Evolutionary conservation across 1,140 invertebrate genomes (phyloP), one percentile per base, ranked within the genome.

Genomic region (Mizuhopecten yessoensis): DNA sequence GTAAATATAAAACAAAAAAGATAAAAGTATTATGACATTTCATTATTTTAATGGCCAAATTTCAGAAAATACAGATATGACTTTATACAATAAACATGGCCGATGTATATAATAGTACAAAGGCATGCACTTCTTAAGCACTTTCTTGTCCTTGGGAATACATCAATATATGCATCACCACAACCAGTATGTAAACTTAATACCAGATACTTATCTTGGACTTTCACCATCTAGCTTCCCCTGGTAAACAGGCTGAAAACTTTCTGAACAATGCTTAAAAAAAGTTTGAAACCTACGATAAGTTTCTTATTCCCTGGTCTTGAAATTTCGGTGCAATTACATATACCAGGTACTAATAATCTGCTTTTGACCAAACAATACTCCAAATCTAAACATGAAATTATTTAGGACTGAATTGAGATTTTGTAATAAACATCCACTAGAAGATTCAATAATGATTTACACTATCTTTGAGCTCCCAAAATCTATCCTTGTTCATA

Each of bases 11-110:
- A 39, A 39, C n/a, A 29, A 75, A n/a, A 75, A 75, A 5, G 0
- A 75, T 5, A 75, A 75, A 3, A 7, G 57, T 75, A 75, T 29
- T n/a, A 39, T 39, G 57, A 29, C 17, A 75, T 29, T 75, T 75
- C 57, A 75, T 29, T 75, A n/a, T 75, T 75, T 75, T 75, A 75
- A 75, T 75, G 57, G n/a, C 57, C 57, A 75, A 75, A 75, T 75
- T 75, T 75, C 57, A 75, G 57, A 75, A 75, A 75, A 75, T 75
- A 75, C 57, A 75, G 23, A 75, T 17, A 75, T 75, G 15, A 75
- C 57, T 75, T 75, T 75, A 75, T 75, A 75, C n/a, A 75, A 29
- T 75, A 75, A 75, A 13, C 23, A n/a, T 75, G 57, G 57, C 57
- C 57, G 29, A 75, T n/a, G 23, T 75, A n/a, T 29, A 75, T n/a